phyloP scores from a whole-genome alignment of 2,113 vertebrate species.

The Hemicordylus capensis region DNA sequence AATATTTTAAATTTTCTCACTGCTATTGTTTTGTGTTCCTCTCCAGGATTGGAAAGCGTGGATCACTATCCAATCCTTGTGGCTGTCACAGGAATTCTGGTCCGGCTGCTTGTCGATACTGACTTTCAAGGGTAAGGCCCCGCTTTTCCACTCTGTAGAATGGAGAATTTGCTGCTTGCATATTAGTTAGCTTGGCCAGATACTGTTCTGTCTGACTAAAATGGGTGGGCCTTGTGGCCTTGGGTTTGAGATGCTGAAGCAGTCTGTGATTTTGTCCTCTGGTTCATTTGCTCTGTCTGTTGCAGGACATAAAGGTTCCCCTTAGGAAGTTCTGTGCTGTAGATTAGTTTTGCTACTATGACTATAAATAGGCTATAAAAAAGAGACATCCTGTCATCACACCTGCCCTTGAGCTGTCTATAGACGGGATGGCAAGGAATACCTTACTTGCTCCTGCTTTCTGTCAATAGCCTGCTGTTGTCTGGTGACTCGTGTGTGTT shows the following conservation, averaged over 20 bases:
- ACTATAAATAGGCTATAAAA: neutral
- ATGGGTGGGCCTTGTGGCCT: too few species aligned
- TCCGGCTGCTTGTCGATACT: slow-evolving; percentile 89
- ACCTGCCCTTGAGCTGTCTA: neutral
- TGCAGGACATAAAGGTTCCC: neutral
- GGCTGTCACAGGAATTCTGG: slow-evolving; percentile 94
- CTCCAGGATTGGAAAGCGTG: slow-evolving; percentile 91
- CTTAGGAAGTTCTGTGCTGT: neutral
- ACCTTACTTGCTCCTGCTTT: neutral
- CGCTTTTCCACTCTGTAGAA: neutral
- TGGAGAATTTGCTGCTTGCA: neutral
- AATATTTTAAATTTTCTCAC: neutral
- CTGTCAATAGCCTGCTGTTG: neutral
- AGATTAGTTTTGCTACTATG: neutral
- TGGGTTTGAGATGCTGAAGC: neutral
- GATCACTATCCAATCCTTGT: slow-evolving; percentile 98
- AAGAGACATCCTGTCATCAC: neutral
- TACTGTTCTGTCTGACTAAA: neutral
- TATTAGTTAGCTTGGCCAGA: neutral
- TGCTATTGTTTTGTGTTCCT: neutral
- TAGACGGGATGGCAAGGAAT: neutral
- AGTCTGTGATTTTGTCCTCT: neutral
- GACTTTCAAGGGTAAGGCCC: slow-evolving; percentile 87
- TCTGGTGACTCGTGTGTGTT: neutral
- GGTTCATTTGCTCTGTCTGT: neutral